Percentiles rank a stretch among this genome's conserved stretches.
phyloP scores from a whole-genome alignment of 92 coral and sea anemone species.

The Palythoa heliodiscus region DNA sequence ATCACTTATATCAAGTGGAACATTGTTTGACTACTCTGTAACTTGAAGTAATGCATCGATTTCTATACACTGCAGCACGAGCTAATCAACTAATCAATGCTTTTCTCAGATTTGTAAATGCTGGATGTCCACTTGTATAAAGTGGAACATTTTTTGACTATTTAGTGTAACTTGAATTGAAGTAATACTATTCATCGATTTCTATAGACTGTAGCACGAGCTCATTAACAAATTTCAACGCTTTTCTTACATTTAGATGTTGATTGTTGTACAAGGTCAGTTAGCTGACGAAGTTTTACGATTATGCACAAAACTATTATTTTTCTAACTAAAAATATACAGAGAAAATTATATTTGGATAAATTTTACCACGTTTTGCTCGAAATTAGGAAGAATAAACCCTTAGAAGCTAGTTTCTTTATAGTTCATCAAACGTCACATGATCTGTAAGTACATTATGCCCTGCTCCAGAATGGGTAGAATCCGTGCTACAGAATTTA shows the following conservation, averaged over 20 bases:
- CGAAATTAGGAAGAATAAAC: background rate
- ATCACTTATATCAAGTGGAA: too few species aligned
- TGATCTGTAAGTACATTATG: background rate
- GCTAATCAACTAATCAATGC: too few species aligned
- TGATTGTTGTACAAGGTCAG: background rate
- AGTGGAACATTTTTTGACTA: too few species aligned
- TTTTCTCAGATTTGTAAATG: too few species aligned
- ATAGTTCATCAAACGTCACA: background rate
- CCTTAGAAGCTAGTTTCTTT: background rate
- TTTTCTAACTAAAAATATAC: background rate
- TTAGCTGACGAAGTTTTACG: background rate
- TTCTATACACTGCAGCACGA: too few species aligned
- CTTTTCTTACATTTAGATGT: background rate
- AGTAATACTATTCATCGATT: too few species aligned
- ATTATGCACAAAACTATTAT: background rate
- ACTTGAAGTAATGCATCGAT: too few species aligned
- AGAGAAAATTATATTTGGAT: background rate
- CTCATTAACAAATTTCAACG: background rate
- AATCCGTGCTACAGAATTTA: background rate
- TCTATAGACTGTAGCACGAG: background rate
- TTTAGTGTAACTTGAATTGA: too few species aligned
- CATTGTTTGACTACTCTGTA: too few species aligned
- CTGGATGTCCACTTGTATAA: too few species aligned
- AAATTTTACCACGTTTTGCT: background rate
- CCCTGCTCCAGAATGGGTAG: background rate